Evolutionary conservation across 2,797 vertebrate genomes (phyloP).

Genomic region (Prunella strophiata): DNA sequence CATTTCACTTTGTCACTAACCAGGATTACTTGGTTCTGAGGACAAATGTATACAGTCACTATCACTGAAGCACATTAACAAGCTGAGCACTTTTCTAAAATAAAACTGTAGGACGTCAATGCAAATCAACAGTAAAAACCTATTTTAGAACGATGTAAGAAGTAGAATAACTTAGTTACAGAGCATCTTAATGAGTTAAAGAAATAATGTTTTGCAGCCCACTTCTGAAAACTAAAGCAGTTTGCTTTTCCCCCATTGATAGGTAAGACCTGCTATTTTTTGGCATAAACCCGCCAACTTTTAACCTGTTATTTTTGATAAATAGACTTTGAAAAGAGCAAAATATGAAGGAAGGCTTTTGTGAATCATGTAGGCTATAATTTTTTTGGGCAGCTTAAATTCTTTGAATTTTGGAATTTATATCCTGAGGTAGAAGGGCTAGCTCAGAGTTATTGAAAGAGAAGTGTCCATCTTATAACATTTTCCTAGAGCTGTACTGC

Average conservation of each 20-base stretch:
- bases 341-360: not conserved
- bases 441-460: not conserved
- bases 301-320: not conserved
- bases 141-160: not conserved
- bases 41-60: not conserved
- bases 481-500: not conserved
- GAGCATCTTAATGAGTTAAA: not conserved
- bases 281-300: not conserved
- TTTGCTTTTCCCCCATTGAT: not conserved
- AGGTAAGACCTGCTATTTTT: not conserved
- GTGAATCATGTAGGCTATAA: not conserved
- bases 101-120: not conserved
- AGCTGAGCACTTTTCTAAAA: not conserved
- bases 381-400: not conserved
- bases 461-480: not conserved
- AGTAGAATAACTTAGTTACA: not conserved
- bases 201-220: not conserved
- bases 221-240: not conserved
- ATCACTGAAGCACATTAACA: not conserved
- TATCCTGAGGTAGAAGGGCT: not conserved
- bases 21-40: not conserved
- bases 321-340: not conserved
- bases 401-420: not conserved
- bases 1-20: not conserved
- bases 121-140: conserved; percentile 3